Percentiles rank a stretch among this genome's conserved stretches.
phyloP scores from a whole-genome alignment of 1,140 invertebrate genomes.

The Apis cerana region DNA sequence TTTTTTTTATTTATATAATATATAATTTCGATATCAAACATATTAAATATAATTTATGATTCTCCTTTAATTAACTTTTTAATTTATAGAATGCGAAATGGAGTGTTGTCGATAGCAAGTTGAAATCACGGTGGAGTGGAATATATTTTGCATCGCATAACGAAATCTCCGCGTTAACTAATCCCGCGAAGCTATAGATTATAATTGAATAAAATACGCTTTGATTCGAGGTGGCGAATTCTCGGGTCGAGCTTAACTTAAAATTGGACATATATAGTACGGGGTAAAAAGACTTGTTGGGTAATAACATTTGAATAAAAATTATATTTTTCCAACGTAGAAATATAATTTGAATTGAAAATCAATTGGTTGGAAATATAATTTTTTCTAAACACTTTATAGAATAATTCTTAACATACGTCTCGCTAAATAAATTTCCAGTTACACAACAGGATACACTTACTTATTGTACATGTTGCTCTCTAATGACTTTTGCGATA shows the following conservation, averaged over 20 bases:
- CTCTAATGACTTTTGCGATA: not conserved
- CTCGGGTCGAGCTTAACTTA: not conserved
- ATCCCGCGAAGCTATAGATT: not conserved
- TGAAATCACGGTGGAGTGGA: constrained; percentile 10
- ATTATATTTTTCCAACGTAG: not conserved
- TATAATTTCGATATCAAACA: not conserved
- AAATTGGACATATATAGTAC: too few relatives aligned
- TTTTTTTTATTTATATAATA: too few relatives aligned
- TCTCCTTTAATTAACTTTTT: not conserved
- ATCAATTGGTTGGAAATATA: too few relatives aligned
- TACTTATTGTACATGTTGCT: not conserved
- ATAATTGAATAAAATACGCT: not conserved
- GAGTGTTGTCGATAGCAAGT: not conserved
- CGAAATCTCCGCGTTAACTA: constrained; percentile 1
- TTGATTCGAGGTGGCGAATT: too few relatives aligned
- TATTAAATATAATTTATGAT: not conserved
- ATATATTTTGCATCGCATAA: not conserved
- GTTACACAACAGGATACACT: not conserved
- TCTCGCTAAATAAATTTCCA: not conserved
- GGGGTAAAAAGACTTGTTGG: too few relatives aligned
- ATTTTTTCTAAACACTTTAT: not conserved
- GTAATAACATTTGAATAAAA: not conserved
- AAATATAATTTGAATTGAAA: too few relatives aligned
- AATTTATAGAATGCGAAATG: constrained; percentile 12
- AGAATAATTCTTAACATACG: not conserved